Conservation (phyloP, 2,797 vertebrate species). For the Aulostomus chinensis region DNA sequence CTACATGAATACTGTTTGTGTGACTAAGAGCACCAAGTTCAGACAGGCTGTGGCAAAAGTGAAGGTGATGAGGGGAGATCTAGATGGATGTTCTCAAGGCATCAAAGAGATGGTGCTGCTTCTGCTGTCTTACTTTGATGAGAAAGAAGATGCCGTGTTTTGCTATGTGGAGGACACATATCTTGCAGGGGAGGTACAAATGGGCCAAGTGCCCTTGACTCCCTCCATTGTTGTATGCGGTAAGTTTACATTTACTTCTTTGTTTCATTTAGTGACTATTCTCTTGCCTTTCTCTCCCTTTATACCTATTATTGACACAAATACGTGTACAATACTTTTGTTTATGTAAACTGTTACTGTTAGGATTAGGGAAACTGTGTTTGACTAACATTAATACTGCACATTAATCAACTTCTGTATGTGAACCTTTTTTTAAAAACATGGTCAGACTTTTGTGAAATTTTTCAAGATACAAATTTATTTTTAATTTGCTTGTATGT, state of each 20-base stretch:
- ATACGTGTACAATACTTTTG: too few species aligned
- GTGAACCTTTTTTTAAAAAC: too few species aligned
- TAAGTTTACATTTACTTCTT: conserved; percentile 19
- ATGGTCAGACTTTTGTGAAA: too few species aligned
- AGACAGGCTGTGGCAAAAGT: conserved; percentile 2
- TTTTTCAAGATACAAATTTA: too few species aligned
- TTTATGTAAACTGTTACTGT: too few species aligned
- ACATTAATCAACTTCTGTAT: too few species aligned
- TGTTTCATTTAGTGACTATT: too few species aligned
- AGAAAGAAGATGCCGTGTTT: conserved; percentile 20
- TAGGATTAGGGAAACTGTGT: too few species aligned
- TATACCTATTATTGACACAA: too few species aligned
- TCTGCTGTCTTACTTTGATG: conserved; percentile 31
- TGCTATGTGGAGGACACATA: conserved; percentile 31
- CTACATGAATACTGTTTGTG: conserved; percentile 13
- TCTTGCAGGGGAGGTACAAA: conserved; percentile 13
- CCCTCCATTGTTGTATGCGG: conserved; percentile 26
- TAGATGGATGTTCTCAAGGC: conserved; percentile 24
- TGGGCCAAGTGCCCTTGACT: conserved; percentile 14
- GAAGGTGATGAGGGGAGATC: conserved; percentile 14
- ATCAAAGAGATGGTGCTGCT: conserved; percentile 30
- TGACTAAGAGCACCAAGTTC: conserved; percentile 25
- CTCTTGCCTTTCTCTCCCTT: too few species aligned
- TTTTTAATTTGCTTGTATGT: too few species aligned
- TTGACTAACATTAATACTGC: too few species aligned